Conservation (phyloP, 2,113 vertebrate species). For the Saccopteryx leptura region DNA sequence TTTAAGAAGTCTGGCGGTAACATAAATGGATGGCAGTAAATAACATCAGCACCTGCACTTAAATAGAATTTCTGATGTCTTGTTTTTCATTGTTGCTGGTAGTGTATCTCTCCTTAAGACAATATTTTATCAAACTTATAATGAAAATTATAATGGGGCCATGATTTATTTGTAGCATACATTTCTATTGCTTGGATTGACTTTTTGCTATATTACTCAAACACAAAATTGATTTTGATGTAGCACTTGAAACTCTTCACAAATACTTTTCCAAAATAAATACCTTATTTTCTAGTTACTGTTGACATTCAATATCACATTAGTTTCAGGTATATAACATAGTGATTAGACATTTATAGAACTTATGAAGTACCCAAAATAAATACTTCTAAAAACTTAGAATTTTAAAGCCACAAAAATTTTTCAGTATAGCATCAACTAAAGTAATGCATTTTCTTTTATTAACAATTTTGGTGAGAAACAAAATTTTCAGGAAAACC, state of each 20-base stretch:
- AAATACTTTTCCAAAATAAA: slow-evolving; percentile 39
- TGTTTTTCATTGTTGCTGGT: slow-evolving; percentile 78
- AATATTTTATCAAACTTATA: slow-evolving; percentile 79
- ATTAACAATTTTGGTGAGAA: background rate
- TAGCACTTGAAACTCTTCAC: slow-evolving; percentile 31
- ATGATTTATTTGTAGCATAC: slow-evolving; percentile 79
- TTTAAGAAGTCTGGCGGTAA: slow-evolving; percentile 72
- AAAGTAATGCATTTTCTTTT: background rate
- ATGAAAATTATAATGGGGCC: slow-evolving; percentile 82
- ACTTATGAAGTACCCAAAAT: background rate
- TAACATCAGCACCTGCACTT: slow-evolving; percentile 76
- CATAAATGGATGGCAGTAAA: slow-evolving; percentile 71
- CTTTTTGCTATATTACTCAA: slow-evolving; percentile 76
- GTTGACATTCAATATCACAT: background rate
- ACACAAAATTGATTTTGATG: slow-evolving; percentile 41
- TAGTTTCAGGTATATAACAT: background rate
- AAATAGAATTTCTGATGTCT: slow-evolving; percentile 81
- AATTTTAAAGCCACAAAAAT: background rate
- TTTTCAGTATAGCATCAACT: background rate
- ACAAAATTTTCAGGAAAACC: slow-evolving; percentile 8
- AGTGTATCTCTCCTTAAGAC: slow-evolving; percentile 76
- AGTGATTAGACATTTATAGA: background rate
- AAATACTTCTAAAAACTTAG: background rate
- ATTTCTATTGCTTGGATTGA: slow-evolving; percentile 37
- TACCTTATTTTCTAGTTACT: background rate